Evolutionary conservation across 2,113 vertebrate genomes (phyloP).

Genomic region (Poecile atricapillus): DNA sequence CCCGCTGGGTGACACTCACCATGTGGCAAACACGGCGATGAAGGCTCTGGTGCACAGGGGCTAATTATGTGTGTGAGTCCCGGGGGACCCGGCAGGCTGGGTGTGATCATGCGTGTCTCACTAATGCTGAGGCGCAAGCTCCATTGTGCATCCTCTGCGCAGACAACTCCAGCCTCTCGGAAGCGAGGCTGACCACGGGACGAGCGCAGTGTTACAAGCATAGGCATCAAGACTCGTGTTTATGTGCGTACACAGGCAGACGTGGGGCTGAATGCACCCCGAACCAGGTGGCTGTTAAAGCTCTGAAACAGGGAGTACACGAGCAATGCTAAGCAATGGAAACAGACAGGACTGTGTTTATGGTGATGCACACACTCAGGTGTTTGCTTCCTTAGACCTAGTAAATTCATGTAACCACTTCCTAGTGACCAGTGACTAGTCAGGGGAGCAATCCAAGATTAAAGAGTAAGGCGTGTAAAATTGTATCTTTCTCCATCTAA

Average conservation of each 20-base stretch:
- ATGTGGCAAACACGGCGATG: slow-evolving; percentile 20
- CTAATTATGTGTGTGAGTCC: slow-evolving; percentile 10
- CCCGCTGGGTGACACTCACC: slow-evolving; percentile 35
- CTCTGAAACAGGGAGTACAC: neutral
- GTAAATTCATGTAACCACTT: neutral
- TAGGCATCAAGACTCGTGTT: neutral
- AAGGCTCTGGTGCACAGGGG: neutral
- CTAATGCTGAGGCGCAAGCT: neutral
- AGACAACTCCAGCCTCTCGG: neutral
- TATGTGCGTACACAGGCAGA: neutral
- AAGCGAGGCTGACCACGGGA: neutral
- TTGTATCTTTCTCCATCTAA: neutral
- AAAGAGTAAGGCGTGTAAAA: neutral
- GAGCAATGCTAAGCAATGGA: neutral
- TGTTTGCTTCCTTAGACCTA: neutral
- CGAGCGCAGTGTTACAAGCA: neutral
- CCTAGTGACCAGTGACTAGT: neutral
- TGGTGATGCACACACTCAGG: too few species aligned
- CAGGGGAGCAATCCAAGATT: neutral
- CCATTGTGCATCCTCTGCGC: neutral
- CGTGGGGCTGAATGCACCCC: neutral
- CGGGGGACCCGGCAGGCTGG: neutral
- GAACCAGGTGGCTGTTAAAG: neutral
- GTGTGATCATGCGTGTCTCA: neutral
- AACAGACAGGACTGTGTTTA: neutral